Evolutionary conservation across 2,797 vertebrate genomes (phyloP).

Genomic region (Argyrosomus regius): DNA sequence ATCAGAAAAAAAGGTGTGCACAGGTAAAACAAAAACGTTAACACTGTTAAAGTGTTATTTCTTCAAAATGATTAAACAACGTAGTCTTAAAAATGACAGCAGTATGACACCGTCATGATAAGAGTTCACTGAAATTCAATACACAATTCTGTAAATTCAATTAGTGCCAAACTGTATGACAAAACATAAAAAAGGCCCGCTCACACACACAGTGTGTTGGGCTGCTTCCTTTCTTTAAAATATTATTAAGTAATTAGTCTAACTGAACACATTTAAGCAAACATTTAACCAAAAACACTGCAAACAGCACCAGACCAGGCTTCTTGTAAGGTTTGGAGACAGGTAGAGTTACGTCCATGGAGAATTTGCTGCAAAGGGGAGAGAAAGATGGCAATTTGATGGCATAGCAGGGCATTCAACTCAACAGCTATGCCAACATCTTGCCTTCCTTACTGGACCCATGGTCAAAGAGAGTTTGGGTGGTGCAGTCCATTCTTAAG

Average conservation of each 20-base stretch:
- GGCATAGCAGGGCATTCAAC: conserved; percentile 77
- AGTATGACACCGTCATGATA: background rate
- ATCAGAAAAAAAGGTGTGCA: too few species aligned
- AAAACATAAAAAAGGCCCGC: background rate
- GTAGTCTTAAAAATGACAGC: background rate
- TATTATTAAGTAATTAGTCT: background rate
- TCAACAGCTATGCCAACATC: conserved; percentile 84
- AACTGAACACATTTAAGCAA: background rate
- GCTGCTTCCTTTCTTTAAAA: background rate
- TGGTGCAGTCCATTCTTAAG: background rate
- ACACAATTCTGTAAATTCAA: background rate
- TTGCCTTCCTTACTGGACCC: conserved; percentile 80
- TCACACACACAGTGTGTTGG: too few species aligned
- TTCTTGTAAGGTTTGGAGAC: background rate
- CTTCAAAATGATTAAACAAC: background rate
- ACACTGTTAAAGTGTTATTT: background rate
- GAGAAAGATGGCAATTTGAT: conserved; percentile 79
- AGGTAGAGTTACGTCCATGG: background rate
- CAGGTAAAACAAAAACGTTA: background rate
- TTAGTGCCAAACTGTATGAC: background rate
- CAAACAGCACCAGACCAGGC: background rate
- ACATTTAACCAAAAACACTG: background rate
- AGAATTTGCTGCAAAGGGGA: conserved; percentile 50
- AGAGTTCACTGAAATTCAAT: background rate
- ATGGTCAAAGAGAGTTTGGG: background rate